phyloP scores from a whole-genome alignment of 2,888 invertebrate genomes.

The Ophion slaviceki region DNA sequence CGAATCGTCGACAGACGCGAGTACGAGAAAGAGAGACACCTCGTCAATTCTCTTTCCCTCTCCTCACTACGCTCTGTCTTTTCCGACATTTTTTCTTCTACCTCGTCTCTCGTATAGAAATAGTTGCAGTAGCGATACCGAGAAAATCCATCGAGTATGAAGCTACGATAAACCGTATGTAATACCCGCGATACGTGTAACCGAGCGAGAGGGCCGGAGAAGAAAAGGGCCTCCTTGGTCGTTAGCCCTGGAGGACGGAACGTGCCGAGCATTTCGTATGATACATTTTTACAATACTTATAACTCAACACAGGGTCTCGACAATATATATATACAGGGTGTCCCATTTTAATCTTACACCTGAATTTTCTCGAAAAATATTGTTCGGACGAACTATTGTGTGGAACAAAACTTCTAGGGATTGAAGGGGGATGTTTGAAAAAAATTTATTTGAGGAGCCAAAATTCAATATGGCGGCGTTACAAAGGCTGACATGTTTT shows the following conservation, averaged over 20 bases:
- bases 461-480: too few relatives aligned
- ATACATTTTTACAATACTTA: slow-evolving; percentile 31
- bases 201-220: slow-evolving; percentile 13
- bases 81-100: not conserved
- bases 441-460: too few relatives aligned
- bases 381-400: too few relatives aligned
- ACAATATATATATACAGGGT: slow-evolving; percentile 10
- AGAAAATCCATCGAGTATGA: slow-evolving; percentile 52
- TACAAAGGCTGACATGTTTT: too few relatives aligned
- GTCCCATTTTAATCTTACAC: too few relatives aligned
- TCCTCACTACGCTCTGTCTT: not conserved
- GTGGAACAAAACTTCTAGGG: too few relatives aligned
- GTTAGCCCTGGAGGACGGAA: slow-evolving; percentile 55
- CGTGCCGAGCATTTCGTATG: slow-evolving; percentile 57
- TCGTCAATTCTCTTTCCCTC: slow-evolving; percentile 28
- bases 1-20: slow-evolving; percentile 32
- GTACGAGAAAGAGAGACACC: slow-evolving; percentile 25
- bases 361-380: too few relatives aligned
- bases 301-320: not conserved
- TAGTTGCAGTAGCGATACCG: slow-evolving; percentile 45
- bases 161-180: slow-evolving; percentile 10
- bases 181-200: slow-evolving; percentile 20
- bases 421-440: too few relatives aligned
- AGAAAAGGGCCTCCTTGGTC: slow-evolving; percentile 54
- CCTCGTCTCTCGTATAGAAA: slow-evolving; percentile 31